A percentile compares a stretch with the other conserved stretches of the same genome.
These are phyloP conservation scores for Tipula lateralis DNA, from an alignment of 2,888 invertebrate species.

Conservation along the genomic window DNA sequence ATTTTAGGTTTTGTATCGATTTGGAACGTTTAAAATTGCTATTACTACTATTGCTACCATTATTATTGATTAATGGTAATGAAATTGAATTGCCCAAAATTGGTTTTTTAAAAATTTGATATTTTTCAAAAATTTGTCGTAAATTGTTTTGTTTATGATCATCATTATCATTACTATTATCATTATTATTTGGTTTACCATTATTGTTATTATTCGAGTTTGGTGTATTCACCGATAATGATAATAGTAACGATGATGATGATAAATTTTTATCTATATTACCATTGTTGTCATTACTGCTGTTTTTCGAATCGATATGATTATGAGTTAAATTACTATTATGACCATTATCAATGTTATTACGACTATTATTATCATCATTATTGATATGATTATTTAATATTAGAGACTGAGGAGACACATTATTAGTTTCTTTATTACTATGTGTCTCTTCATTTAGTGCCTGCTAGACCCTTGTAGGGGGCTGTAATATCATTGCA, in stretches of 20 bases:
- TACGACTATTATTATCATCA: slow-evolving; percentile 35
- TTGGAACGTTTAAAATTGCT: not conserved
- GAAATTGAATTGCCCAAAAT: slow-evolving; percentile 26
- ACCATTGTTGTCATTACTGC: slow-evolving; percentile 33
- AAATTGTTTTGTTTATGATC: slow-evolving; percentile 25
- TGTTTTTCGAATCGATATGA: not conserved
- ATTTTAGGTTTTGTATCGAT: slow-evolving; percentile 20
- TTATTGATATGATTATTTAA: slow-evolving; percentile 32
- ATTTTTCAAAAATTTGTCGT: slow-evolving; percentile 7
- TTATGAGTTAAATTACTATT: slow-evolving; percentile 33
- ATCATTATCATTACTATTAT: slow-evolving; percentile 37
- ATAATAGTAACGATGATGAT: slow-evolving; percentile 31
- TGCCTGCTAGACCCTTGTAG: slow-evolving; percentile 68
- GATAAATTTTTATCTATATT: slow-evolving; percentile 25
- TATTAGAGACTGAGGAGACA: slow-evolving; percentile 31
- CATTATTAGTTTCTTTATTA: slow-evolving; percentile 31
- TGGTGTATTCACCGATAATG: slow-evolving; percentile 28
- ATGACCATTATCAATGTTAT: slow-evolving; percentile 32
- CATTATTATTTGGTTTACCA: slow-evolving; percentile 35
- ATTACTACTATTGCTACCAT: not conserved
- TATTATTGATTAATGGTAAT: not conserved
- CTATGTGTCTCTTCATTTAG: slow-evolving; percentile 41
- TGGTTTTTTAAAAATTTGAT: slow-evolving; percentile 32
- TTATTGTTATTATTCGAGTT: slow-evolving; percentile 36
- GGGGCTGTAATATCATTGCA: slow-evolving; percentile 83